These are phyloP conservation scores for Rhinatrema bivittatum DNA, from an alignment of 2,797 vertebrate species.

Conservation along the genomic window DNA sequence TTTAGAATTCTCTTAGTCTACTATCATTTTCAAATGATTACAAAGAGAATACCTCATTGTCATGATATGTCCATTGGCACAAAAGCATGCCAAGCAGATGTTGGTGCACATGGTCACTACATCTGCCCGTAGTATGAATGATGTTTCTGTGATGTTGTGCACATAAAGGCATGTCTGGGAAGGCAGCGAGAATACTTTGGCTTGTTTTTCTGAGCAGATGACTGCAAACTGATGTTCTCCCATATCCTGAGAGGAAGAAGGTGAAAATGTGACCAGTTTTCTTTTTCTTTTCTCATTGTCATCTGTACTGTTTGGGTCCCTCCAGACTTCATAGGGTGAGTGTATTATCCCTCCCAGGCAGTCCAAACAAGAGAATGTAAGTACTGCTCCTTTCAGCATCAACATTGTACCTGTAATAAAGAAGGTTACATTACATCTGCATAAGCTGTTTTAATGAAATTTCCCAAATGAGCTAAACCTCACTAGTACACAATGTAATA, in stretches of 20 bases:
- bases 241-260: slow-evolving; percentile 79
- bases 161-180: slow-evolving; percentile 90
- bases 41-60: slow-evolving; percentile 80
- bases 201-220: slow-evolving; percentile 94
- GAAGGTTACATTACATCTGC: too few relatives aligned
- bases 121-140: slow-evolving; percentile 86
- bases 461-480: too few relatives aligned
- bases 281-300: slow-evolving; percentile 80
- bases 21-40: slow-evolving; percentile 21
- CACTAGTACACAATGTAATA: too few relatives aligned
- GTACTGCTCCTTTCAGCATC: slow-evolving; percentile 84
- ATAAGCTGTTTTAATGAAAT: too few relatives aligned
- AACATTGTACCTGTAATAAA: slow-evolving; percentile 71
- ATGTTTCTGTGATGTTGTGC: slow-evolving; percentile 97
- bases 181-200: slow-evolving; percentile 94
- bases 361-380: slow-evolving; percentile 84
- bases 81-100: slow-evolving; percentile 91
- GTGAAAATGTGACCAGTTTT: slow-evolving; percentile 82
- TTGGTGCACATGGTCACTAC: slow-evolving; percentile 84
- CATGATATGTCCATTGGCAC: slow-evolving; percentile 95
- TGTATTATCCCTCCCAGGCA: slow-evolving; percentile 72
- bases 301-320: slow-evolving; percentile 71
- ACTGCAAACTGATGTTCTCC: slow-evolving; percentile 87
- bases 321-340: slow-evolving; percentile 86
- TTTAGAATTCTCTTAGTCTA: too few relatives aligned